Evolutionary conservation across 1,140 invertebrate genomes (phyloP), one percentile per base, ranked within the genome.

Genomic region (Kradibia gibbosae): DNA sequence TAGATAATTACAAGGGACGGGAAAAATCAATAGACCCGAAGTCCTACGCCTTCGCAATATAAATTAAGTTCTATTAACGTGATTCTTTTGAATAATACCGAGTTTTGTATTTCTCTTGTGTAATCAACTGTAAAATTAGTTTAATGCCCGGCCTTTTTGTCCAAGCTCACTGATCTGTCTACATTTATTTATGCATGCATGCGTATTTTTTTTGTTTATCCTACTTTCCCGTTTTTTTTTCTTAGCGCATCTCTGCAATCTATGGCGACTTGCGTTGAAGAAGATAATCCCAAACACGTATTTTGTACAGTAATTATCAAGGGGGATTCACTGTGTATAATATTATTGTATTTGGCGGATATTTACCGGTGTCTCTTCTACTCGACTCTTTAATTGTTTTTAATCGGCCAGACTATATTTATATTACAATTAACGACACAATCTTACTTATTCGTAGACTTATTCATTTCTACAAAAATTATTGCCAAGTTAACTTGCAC

Each of bases 1-100:
- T 81, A 77, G 80, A 82, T 82, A 82, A 82, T 82, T 82, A 82
- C 80, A 78, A 81, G 80, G 75, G 80, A 78, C 80, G 74, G 80
- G 39, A 53, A 82, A 82, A 82, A 82, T 82, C 80, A 82, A 82
- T 82, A 82, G 74, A 62, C 36, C 57, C 73, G 62, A 31, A 78
- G 80, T 60, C 36, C 53, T 78, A 78, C 67, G 75, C 74, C 80
- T 82, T 78, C 42, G 80, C 75, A 82, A 78, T 78, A 81, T 81
- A 77, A 81, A 81, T 81, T 77, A 77, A 81, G 80, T 72, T 77
- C 80, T 70, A 81, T 81, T 81, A 81, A 76, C 80, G 80, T 81
- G 80, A 81, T 81, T 81, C 81, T 82, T 78, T 82, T 73, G 81
- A 77, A 77, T 77, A 77, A 82, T 71, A 39, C 34, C 45, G 75